Conservation (phyloP, 2,113 vertebrate genomes). For the Stomatorhinus ivindoensis region DNA sequence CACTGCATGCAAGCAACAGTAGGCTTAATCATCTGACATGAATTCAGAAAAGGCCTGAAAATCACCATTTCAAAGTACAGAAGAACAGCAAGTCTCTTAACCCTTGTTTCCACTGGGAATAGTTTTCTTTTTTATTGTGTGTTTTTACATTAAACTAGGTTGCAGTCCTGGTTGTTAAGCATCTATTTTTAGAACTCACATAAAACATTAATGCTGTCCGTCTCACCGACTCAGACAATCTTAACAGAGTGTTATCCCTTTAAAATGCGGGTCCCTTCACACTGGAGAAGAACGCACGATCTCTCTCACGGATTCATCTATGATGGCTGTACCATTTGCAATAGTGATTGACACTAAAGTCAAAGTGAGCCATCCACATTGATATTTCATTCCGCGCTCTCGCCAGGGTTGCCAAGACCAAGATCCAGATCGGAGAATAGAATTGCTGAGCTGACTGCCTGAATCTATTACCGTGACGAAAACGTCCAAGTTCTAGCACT, state of each 20-base stretch:
- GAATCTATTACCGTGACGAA: background rate
- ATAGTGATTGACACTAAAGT: conserved; percentile 62
- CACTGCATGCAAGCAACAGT: background rate
- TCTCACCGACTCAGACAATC: conserved; percentile 27
- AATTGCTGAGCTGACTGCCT: background rate
- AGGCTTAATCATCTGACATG: background rate
- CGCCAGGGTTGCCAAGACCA: conserved; percentile 37
- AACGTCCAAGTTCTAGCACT: background rate
- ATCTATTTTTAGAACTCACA: conserved; percentile 28
- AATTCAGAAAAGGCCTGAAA: background rate
- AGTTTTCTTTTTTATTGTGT: conserved; percentile 16
- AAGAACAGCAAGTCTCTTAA: background rate
- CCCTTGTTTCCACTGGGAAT: background rate
- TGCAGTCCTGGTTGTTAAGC: conserved; percentile 23
- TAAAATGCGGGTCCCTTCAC: conserved; percentile 34
- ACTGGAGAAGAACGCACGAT: conserved; percentile 49
- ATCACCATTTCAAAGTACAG: background rate
- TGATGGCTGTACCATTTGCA: conserved; percentile 64
- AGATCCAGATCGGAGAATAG: conserved; percentile 29
- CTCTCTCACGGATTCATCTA: conserved; percentile 55
- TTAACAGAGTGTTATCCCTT: conserved; percentile 35
- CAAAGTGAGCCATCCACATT: conserved; percentile 61
- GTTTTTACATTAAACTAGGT: conserved; percentile 16
- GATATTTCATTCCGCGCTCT: conserved; percentile 57
- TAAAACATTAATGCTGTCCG: conserved; percentile 14